These are phyloP conservation scores for Acanthurus lineatus DNA, from an alignment of 2,797 vertebrate genomes.

Conservation along the genomic window DNA sequence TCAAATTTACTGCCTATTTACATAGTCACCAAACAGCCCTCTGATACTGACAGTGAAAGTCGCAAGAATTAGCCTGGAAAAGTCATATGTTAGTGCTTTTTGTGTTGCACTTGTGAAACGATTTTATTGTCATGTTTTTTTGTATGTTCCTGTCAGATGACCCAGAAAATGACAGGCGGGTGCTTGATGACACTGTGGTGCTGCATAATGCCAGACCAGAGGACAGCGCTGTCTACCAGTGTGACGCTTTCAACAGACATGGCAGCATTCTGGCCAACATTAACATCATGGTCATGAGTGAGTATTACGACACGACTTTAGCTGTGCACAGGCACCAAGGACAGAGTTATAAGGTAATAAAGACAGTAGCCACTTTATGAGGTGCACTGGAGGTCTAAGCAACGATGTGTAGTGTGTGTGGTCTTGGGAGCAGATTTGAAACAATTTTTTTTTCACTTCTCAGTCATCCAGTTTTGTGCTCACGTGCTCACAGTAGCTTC, in stretches of 20 bases:
- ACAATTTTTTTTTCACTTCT: neutral
- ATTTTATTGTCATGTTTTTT: constrained; percentile 1
- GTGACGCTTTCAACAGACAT: constrained; percentile 92
- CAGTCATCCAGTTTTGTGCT: neutral
- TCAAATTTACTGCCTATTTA: neutral
- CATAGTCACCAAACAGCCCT: neutral
- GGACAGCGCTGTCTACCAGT: constrained; percentile 93
- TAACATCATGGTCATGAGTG: constrained; percentile 92
- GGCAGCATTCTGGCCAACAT: constrained; percentile 90
- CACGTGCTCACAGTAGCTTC: neutral
- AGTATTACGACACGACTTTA: constrained; percentile 66
- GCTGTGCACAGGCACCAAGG: neutral
- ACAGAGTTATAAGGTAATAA: neutral
- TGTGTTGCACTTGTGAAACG: neutral
- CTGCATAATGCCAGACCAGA: constrained; percentile 82
- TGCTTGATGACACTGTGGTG: constrained; percentile 80
- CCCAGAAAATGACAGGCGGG: constrained; percentile 43
- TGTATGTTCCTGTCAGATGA: constrained; percentile 70
- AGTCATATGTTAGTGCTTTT: neutral
- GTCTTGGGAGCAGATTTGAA: too few species aligned
- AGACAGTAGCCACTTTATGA: neutral
- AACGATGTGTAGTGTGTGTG: neutral
- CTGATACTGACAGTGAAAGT: neutral
- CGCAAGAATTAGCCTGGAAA: neutral
- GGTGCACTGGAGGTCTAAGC: neutral